Conservation (phyloP, 2,888 invertebrate species). For the Reticulitermes lucifugus region DNA sequence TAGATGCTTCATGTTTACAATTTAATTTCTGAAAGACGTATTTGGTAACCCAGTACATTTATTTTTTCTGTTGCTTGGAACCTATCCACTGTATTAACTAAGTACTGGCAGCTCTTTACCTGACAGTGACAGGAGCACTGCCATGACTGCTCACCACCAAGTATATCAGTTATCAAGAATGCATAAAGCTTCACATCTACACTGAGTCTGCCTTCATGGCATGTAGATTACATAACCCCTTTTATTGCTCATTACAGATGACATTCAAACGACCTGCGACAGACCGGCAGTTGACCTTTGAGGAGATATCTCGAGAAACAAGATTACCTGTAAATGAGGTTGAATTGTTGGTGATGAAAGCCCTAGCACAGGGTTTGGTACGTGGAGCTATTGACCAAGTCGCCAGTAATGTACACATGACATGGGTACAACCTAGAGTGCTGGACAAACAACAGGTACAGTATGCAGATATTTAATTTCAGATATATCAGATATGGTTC, state of each 20-base stretch:
- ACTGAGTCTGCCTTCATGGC: too few relatives aligned
- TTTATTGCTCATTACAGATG: constrained; percentile 74
- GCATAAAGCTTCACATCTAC: too few relatives aligned
- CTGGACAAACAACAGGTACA: constrained; percentile 73
- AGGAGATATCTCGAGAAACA: constrained; percentile 89
- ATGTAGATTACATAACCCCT: background rate
- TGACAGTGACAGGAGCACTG: too few relatives aligned
- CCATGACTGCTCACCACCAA: too few relatives aligned
- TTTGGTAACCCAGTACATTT: too few relatives aligned
- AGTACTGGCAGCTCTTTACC: too few relatives aligned
- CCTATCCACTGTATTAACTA: too few relatives aligned
- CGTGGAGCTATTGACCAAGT: constrained; percentile 97
- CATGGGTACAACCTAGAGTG: constrained; percentile 89
- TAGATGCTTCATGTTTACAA: too few relatives aligned
- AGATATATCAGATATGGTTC: too few relatives aligned
- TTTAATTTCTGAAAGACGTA: too few relatives aligned
- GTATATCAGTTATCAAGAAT: too few relatives aligned
- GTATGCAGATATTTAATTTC: background rate
- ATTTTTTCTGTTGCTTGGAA: too few relatives aligned
- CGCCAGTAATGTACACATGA: constrained; percentile 77
- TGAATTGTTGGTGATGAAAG: constrained; percentile 97
- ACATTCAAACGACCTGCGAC: constrained; percentile 94
- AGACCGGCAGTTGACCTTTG: constrained; percentile 86
- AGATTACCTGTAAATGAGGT: constrained; percentile 87
- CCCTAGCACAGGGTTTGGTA: constrained; percentile 92